Conservation (phyloP, 2,113 vertebrate species). For the Lepus europaeus region DNA sequence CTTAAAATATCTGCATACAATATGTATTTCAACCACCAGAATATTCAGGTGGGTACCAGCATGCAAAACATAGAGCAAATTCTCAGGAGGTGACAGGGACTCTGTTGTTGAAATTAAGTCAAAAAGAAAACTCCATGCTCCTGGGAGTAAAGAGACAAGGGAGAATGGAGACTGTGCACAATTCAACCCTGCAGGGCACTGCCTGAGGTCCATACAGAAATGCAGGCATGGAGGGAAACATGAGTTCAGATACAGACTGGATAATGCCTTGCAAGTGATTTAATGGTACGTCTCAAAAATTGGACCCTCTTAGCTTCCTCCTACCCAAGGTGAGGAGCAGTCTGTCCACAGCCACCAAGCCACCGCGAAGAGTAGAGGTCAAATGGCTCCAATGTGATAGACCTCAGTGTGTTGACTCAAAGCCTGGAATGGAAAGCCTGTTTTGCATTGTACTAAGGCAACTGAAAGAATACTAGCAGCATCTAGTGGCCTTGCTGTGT, state of each 20-base stretch:
- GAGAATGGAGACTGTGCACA: neutral
- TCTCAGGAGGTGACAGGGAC: neutral
- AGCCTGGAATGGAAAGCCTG: neutral
- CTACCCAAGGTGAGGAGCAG: neutral
- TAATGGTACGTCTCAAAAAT: neutral
- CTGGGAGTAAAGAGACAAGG: neutral
- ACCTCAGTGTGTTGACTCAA: neutral
- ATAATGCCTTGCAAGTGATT: neutral
- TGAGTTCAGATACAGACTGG: neutral
- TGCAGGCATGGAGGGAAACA: neutral
- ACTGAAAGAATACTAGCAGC: constrained; percentile 75
- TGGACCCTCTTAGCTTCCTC: neutral
- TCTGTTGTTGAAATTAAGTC: neutral
- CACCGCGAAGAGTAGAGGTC: neutral
- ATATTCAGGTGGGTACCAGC: neutral
- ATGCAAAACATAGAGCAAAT: neutral
- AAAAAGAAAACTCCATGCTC: neutral
- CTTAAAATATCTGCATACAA: neutral
- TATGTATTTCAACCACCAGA: neutral
- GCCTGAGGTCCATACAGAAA: neutral
- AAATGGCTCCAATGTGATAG: neutral
- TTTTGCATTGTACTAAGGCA: neutral
- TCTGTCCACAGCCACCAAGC: neutral
- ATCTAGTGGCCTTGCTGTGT: constrained; percentile 69
- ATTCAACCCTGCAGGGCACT: neutral